Evolutionary conservation across 2,113 vertebrate genomes (phyloP).

Genomic region (Sciurus niger): DNA sequence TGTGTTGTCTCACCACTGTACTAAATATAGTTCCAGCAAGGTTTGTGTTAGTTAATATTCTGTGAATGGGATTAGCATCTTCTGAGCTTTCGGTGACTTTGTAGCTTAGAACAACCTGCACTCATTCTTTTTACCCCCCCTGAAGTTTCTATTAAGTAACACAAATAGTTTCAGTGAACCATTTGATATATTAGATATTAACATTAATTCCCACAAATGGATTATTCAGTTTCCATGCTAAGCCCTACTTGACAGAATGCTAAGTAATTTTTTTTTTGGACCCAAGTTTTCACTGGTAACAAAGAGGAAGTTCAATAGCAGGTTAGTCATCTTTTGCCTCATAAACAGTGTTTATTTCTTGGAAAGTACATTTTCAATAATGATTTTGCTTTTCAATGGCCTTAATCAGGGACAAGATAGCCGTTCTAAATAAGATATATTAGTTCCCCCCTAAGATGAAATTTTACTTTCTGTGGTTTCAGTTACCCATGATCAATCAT

Average conservation of each 20-base stretch:
- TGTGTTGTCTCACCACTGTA: not conserved
- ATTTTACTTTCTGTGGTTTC: not conserved
- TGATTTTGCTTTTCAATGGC: not conserved
- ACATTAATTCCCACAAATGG: not conserved
- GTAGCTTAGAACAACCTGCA: not conserved
- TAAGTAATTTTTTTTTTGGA: not conserved
- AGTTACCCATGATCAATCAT: not conserved
- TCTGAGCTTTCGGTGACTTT: slow-evolving; percentile 24
- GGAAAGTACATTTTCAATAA: not conserved
- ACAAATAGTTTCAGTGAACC: not conserved
- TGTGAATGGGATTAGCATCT: not conserved
- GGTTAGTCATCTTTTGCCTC: not conserved
- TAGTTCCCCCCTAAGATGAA: not conserved
- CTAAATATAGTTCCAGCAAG: not conserved
- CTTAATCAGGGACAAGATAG: not conserved
- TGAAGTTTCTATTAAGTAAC: slow-evolving; percentile 8
- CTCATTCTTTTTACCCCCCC: not conserved
- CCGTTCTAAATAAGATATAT: not conserved
- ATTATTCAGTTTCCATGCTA: not conserved
- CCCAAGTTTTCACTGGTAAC: not conserved
- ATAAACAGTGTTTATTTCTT: not conserved
- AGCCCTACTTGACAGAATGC: not conserved
- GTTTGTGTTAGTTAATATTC: not conserved
- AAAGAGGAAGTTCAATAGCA: not conserved
- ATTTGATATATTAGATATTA: not conserved